Percentiles rank a stretch among this genome's conserved stretches.
Conservation (phyloP, 2,113 vertebrate genomes). For the Hippolais icterina region DNA sequence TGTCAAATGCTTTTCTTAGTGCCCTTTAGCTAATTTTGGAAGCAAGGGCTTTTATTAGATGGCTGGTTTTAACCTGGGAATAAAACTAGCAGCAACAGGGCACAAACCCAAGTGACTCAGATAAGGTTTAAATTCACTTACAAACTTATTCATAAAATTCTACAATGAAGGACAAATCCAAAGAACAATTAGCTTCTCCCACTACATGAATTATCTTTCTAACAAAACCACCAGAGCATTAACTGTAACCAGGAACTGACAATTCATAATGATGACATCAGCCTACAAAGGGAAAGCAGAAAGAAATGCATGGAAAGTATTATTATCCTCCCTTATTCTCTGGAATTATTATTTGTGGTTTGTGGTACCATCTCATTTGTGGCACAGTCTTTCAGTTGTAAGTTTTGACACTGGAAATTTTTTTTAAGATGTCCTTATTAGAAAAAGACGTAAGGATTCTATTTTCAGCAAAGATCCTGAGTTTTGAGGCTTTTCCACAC, state of each 20-base stretch:
- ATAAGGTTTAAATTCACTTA: conserved; percentile 14
- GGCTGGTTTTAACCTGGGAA: conserved; percentile 9
- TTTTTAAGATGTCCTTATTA: background rate
- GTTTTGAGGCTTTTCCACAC: background rate
- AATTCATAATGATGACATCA: conserved; percentile 49
- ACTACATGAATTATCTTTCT: conserved; percentile 37
- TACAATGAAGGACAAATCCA: conserved; percentile 36
- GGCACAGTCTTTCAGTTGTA: background rate
- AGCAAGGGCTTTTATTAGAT: conserved; percentile 4
- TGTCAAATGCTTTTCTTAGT: conserved; percentile 10
- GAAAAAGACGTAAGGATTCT: background rate
- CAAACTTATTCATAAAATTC: conserved; percentile 40
- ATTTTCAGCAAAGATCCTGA: background rate
- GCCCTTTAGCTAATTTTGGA: background rate
- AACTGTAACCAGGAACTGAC: conserved; percentile 36
- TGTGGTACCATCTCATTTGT: background rate
- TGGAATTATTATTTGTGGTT: conserved; percentile 37
- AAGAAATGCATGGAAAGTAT: conserved; percentile 25
- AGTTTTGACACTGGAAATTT: background rate
- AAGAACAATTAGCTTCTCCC: conserved; percentile 49
- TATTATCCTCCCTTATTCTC: conserved; percentile 15
- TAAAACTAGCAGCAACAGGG: background rate
- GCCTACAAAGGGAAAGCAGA: conserved; percentile 26
- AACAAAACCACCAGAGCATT: background rate
- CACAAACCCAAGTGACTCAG: background rate